Evolutionary conservation across 2,797 vertebrate species (phyloP).

Genomic region (Rhinatrema bivittatum): DNA sequence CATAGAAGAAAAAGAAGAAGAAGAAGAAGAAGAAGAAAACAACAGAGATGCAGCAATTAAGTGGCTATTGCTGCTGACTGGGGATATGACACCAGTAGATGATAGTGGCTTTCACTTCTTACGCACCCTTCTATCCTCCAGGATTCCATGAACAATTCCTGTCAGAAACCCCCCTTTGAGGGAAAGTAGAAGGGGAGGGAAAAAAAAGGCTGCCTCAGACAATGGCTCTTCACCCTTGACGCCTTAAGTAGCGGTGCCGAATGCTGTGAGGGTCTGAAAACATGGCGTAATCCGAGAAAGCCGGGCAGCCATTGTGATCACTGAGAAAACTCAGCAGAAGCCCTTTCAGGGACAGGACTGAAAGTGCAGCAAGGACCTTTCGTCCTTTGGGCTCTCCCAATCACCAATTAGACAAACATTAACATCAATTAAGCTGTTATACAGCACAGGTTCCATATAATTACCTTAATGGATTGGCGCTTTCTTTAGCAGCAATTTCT

Average conservation of each 20-base stretch:
- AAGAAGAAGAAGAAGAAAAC: conserved; percentile 26
- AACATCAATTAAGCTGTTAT: conserved; percentile 99
- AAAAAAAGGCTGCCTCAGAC: conserved; percentile 87
- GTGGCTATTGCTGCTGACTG: conserved; percentile 77
- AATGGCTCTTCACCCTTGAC: conserved; percentile 90
- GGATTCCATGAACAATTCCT: conserved; percentile 87
- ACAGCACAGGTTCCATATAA: conserved; percentile 99
- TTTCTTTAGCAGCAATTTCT: conserved; percentile 99
- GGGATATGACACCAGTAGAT: conserved; percentile 85
- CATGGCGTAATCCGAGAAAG: conserved; percentile 96
- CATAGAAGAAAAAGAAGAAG: conserved; percentile 48
- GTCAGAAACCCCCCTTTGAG: conserved; percentile 91
- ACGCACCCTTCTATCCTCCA: conserved; percentile 81
- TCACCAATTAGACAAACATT: conserved; percentile 99
- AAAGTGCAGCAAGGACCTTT: conserved; percentile 97
- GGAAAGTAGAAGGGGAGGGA: too few relatives aligned
- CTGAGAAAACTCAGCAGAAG: conserved; percentile 89
- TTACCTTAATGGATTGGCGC: conserved; percentile 99
- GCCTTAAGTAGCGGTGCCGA: conserved; percentile 84
- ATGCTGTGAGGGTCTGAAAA: conserved; percentile 77
- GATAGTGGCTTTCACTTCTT: conserved; percentile 88
- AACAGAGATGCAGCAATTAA: conserved; percentile 81
- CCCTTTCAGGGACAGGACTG: conserved; percentile 85
- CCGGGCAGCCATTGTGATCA: conserved; percentile 93
- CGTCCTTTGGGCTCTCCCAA: conserved; percentile 87